Base-by-base conservation (phyloP, 2,797 vertebrate genomes). In the Perodicticus potto region DNA sequence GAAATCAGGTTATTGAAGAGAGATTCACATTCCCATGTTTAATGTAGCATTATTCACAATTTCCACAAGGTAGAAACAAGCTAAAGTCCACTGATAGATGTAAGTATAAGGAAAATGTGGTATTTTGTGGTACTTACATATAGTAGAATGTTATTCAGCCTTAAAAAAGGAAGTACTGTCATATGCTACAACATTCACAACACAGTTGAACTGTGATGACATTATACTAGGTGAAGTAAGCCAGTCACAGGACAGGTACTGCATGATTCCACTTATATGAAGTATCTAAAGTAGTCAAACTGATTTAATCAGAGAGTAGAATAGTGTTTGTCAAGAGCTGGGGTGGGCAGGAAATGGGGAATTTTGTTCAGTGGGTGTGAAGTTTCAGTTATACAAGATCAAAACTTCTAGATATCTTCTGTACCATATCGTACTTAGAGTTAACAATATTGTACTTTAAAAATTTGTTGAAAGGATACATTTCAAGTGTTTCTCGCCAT, bases 351-450 rank as follows among this genome's bases (percentile, higher is more conserved):
- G 67, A 77, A 80, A 22, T 59, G 49, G 37, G 27, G 32, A 57
- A 10, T 65, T 81, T 49, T 84, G 14, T 83, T 73, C 45, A 89
- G 1, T 61, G n/a, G 10, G 14, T 73, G 20, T 43, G n/a, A 73
- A 83, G 1, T 73, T 90, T 93, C 17, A 77, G 12, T 87, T 17
- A 55, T 59, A 3, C 25, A 53, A 67, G 19, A 25, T 67, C 43
- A 77, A 82, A 67, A 93, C 43, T 63, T 86, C 37, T 94, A 89
- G 69, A 86, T 55, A 59, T 83, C 55, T 83, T 19, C 23, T 65
- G 3, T 86, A 69, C 40, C 61, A 82, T 25, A 57, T 53, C 81
- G 11, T 72, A 11, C 37, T 61, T 88, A 61, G 34, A 37, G 59
- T 74, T 82, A 77, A 45, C 40, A 67, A 61, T 59, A 57, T 49